These are phyloP conservation scores for Leptodactylus fuscus DNA, from an alignment of 2,113 vertebrate genomes.

Conservation along the genomic window DNA sequence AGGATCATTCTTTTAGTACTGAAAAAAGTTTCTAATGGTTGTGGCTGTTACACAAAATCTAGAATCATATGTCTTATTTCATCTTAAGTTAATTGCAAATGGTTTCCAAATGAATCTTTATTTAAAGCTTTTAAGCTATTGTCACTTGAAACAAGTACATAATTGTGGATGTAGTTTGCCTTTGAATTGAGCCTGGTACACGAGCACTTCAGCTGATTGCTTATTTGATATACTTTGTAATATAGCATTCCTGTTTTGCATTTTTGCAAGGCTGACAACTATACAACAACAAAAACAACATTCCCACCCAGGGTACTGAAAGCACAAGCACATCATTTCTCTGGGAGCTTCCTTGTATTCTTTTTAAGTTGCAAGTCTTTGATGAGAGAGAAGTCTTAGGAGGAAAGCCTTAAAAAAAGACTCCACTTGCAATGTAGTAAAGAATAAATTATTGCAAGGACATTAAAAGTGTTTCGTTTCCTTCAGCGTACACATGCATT, in stretches of 20 bases:
- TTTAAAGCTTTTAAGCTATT: not conserved
- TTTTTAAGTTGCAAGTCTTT: slow-evolving; percentile 26
- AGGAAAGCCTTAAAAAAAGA: slow-evolving; percentile 52
- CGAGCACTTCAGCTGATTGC: not conserved
- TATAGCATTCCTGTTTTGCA: not conserved
- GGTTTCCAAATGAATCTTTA: not conserved
- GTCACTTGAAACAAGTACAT: not conserved
- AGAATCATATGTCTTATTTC: not conserved
- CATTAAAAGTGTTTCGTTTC: slow-evolving; percentile 75
- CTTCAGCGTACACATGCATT: slow-evolving; percentile 74
- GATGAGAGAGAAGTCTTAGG: slow-evolving; percentile 44
- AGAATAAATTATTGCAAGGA: slow-evolving; percentile 70
- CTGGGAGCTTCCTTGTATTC: slow-evolving; percentile 33
- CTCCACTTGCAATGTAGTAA: slow-evolving; percentile 58
- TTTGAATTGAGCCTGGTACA: not conserved
- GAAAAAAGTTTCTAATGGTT: not conserved
- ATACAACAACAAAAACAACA: slow-evolving; percentile 2
- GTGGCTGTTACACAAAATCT: not conserved
- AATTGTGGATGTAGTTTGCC: not conserved
- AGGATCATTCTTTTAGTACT: not conserved
- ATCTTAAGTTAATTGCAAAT: not conserved
- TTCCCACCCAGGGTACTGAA: not conserved
- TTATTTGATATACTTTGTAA: slow-evolving; percentile 20
- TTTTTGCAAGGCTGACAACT: slow-evolving; percentile 10
- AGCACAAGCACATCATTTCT: not conserved